A percentile compares a stretch with the other conserved stretches of the same genome.
phyloP scores from a whole-genome alignment of 1,140 invertebrate species.

The Magallana angulata region DNA sequence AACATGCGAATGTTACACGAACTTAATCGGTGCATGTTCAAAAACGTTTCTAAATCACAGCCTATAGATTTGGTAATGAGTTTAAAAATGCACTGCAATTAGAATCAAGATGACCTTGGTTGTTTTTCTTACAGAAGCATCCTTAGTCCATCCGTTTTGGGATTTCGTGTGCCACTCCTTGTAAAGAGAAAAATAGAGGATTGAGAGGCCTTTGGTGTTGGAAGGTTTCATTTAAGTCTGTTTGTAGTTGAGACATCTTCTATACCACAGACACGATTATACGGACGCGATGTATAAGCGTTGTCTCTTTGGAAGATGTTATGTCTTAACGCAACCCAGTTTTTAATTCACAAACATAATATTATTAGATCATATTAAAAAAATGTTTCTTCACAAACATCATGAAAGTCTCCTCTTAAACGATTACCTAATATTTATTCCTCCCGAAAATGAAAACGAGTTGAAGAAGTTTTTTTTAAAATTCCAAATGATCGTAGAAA shows the following conservation, averaged over 20 bases:
- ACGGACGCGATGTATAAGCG: neutral
- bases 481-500: no score
- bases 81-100: no score
- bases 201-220: neutral
- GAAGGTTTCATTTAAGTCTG: neutral
- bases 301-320: neutral
- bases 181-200: neutral
- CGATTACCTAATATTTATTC: neutral
- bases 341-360: no score
- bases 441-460: no score
- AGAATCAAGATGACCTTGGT: neutral
- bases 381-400: neutral
- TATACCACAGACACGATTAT: neutral
- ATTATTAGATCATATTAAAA: no score
- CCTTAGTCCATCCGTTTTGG: neutral
- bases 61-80: neutral
- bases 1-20: neutral
- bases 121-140: neutral
- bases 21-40: neutral
- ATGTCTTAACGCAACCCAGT: neutral
- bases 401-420: neutral
- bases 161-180: neutral
- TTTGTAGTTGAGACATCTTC: neutral
- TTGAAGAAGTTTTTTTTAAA: no score
- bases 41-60: neutral